Evolutionary conservation across 2,797 vertebrate genomes (phyloP).

Genomic region (Tiaroga cobitis): DNA sequence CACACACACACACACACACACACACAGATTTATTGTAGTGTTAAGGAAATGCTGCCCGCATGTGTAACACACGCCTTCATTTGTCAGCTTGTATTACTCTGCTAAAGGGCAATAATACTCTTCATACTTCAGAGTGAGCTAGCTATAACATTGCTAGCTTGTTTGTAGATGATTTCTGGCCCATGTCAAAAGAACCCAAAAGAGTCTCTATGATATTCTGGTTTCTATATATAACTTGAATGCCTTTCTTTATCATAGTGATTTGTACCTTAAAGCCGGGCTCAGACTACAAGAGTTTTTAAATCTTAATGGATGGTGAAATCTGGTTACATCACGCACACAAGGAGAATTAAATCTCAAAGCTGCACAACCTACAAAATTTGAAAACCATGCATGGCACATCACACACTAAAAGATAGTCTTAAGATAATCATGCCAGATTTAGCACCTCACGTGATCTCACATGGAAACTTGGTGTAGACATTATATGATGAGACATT

Average conservation of each 20-base stretch:
- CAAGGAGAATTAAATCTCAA: not conserved
- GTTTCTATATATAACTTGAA: not conserved
- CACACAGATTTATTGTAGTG: slow-evolving; percentile 25
- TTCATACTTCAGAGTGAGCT: not conserved
- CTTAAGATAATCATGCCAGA: too few species aligned
- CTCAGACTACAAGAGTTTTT: not conserved
- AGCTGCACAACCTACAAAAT: too few species aligned
- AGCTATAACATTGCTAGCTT: not conserved
- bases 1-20: not conserved
- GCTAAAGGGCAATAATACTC: not conserved
- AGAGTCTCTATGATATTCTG: not conserved
- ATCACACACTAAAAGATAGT: too few species aligned
- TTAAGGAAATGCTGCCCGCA: slow-evolving; percentile 30
- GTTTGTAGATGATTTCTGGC: not conserved
- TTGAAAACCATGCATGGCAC: too few species aligned
- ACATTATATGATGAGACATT: too few species aligned
- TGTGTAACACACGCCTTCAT: slow-evolving; percentile 9
- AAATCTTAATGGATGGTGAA: not conserved
- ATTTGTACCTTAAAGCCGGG: not conserved
- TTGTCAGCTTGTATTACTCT: slow-evolving; percentile 18
- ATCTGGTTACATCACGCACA: not conserved
- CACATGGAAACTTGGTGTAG: too few species aligned
- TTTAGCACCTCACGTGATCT: too few species aligned
- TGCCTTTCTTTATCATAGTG: not conserved
- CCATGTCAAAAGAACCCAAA: not conserved